Evolutionary conservation across 2,797 vertebrate genomes (phyloP), one percentile per base, ranked within the genome.

Genomic region (Ammospiza maritima): DNA sequence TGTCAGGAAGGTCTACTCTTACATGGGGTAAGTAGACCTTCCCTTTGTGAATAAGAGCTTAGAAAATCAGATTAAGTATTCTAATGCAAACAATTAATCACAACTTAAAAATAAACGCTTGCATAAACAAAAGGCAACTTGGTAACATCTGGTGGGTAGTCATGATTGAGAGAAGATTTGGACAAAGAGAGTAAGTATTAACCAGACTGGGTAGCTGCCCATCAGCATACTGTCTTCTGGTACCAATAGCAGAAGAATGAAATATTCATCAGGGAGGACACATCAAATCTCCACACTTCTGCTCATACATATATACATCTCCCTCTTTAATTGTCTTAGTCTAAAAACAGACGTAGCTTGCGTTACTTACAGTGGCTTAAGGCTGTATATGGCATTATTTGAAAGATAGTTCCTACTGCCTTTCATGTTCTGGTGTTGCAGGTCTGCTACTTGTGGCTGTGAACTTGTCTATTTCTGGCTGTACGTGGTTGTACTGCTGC

Each of bases 401-500:
- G n/a, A 60, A 71, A 34, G 8, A 17, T 11, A 74, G 20, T 29
- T 84, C 40, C 48, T 44, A 10, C 17, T 48, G 0, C 17, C 10
- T 71, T 86, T 84, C 32, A 21, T 12, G 13, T 42, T 15, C 27
- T 65, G 8, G 5, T 51, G 13, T 14, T 58, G 16, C 27, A 32
- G 40, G 4, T 66, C 36, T 69, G 34, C 20, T 73, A 4, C 11
- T 30, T 10, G 3, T 42, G 47, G 11, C 32, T 61, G 5, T 30
- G 40, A 87, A 29, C 13, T 76, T 44, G 1, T 27, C 6, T 67
- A 16, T 60, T 75, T 61, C 34, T 75, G 72, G 13, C 8, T 53
- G 13, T 8, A 17, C 0, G 3, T 64, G 45, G 25, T 5, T 65
- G 42, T 40, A 56, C 8, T 5, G 3, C 21, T 27, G 19, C 4